phyloP scores from a whole-genome alignment of 2,888 invertebrate genomes.

The Agrochola circellaris region DNA sequence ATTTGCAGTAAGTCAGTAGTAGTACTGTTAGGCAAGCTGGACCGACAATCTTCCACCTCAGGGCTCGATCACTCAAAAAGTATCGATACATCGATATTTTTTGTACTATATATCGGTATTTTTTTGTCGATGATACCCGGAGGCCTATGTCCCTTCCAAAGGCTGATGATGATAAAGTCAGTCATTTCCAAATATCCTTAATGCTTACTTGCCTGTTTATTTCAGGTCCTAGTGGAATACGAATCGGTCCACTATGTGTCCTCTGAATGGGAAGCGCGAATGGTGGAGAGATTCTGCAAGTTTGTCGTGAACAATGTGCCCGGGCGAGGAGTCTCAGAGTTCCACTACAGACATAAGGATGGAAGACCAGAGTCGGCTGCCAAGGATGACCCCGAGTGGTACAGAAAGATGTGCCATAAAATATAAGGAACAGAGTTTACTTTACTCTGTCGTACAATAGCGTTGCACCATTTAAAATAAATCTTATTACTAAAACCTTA shows the following conservation, averaged over 20 bases:
- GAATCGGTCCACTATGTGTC: constrained; percentile 92
- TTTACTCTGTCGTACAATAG: not conserved
- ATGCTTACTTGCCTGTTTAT: not conserved
- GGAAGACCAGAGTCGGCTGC: constrained; percentile 89
- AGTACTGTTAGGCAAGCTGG: no score
- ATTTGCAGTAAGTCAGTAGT: no score
- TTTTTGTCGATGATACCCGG: no score
- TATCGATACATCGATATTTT: no score
- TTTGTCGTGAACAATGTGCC: constrained; percentile 91
- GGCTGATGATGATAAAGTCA: no score
- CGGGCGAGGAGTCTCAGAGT: constrained; percentile 94
- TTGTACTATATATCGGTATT: no score
- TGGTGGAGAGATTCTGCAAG: constrained; percentile 91
- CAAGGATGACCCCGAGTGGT: constrained; percentile 90
- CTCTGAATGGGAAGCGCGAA: constrained; percentile 92
- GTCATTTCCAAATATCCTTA: no score
- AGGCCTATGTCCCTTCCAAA: no score
- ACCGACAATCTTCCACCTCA: no score
- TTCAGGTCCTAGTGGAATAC: constrained; percentile 91
- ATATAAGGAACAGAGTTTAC: constrained; percentile 62
- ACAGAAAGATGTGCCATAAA: constrained; percentile 85
- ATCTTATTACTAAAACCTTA: no score
- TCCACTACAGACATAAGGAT: constrained; percentile 92
- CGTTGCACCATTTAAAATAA: not conserved
- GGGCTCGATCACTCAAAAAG: no score